These are phyloP conservation scores for Onychostruthus taczanowskii DNA, from an alignment of 2,113 vertebrate genomes.

Conservation along the genomic window DNA sequence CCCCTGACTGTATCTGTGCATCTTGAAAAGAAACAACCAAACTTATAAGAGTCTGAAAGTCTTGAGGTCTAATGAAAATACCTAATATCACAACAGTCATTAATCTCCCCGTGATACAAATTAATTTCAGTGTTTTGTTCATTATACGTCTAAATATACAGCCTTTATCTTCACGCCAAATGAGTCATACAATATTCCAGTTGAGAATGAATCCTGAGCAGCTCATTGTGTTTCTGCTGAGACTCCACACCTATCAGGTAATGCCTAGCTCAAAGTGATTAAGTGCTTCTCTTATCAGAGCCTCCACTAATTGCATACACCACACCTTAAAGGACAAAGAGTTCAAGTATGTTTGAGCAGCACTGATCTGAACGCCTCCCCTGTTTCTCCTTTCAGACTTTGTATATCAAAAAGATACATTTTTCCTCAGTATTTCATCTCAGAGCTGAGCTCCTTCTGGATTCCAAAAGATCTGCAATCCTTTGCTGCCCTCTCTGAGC, in stretches of 20 bases:
- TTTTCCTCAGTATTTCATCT: neutral
- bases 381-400: neutral
- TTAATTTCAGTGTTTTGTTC: neutral
- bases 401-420: neutral
- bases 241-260: neutral
- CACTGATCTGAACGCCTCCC: neutral
- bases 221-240: neutral
- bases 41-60: neutral
- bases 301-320: neutral
- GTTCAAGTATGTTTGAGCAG: neutral
- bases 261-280: neutral
- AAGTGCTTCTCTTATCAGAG: neutral
- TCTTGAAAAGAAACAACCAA: neutral
- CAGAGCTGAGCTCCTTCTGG: neutral
- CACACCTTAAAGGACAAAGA: neutral
- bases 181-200: neutral
- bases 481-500: slow-evolving; percentile 15
- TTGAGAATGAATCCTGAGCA: neutral
- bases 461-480: neutral
- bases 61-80: neutral
- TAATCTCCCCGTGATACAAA: neutral
- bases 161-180: neutral
- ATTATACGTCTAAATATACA: neutral
- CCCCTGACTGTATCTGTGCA: neutral
- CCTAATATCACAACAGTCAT: neutral